These are phyloP conservation scores for Ichneumoninae sp. DNA, from an alignment of 2,888 invertebrate species.

Conservation along the genomic window DNA sequence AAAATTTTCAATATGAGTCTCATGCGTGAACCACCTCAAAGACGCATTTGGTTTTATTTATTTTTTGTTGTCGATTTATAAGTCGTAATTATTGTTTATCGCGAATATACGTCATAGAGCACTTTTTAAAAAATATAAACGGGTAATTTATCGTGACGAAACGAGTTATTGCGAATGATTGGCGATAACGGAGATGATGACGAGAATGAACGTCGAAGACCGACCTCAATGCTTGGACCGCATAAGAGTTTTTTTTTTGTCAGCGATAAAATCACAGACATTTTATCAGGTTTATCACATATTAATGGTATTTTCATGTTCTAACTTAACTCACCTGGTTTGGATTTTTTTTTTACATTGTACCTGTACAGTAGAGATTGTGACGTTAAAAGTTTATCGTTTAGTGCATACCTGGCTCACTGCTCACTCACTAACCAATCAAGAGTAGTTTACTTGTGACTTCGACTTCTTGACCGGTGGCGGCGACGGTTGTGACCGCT, in stretches of 20 bases:
- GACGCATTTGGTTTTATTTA: neutral
- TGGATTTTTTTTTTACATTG: conserved; percentile 67
- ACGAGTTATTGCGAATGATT: conserved; percentile 19
- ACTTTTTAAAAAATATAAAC: neutral
- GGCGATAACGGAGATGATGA: conserved; percentile 23
- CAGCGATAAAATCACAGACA: conserved; percentile 73
- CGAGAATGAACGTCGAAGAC: conserved; percentile 33
- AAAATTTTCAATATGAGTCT: conserved; percentile 1
- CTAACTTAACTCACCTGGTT: conserved; percentile 83
- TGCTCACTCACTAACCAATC: conserved; percentile 85
- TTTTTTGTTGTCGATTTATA: neutral
- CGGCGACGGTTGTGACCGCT: conserved; percentile 82
- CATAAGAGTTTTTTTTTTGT: conserved; percentile 23
- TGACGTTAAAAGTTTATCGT: conserved; percentile 83
- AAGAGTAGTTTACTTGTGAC: conserved; percentile 84
- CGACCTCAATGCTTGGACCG: conserved; percentile 5
- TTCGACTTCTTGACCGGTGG: conserved; percentile 83
- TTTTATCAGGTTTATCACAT: conserved; percentile 47
- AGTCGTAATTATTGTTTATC: neutral
- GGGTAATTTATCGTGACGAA: conserved; percentile 6
- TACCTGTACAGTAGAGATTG: conserved; percentile 84
- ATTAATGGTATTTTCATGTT: conserved; percentile 76
- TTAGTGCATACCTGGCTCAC: conserved; percentile 84
- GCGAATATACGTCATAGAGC: conserved; percentile 31
- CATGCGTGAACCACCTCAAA: conserved; percentile 37